Evolutionary conservation across 2,113 vertebrate genomes (phyloP), one percentile per base, ranked within the genome.

Genomic region (Symphodus melops): DNA sequence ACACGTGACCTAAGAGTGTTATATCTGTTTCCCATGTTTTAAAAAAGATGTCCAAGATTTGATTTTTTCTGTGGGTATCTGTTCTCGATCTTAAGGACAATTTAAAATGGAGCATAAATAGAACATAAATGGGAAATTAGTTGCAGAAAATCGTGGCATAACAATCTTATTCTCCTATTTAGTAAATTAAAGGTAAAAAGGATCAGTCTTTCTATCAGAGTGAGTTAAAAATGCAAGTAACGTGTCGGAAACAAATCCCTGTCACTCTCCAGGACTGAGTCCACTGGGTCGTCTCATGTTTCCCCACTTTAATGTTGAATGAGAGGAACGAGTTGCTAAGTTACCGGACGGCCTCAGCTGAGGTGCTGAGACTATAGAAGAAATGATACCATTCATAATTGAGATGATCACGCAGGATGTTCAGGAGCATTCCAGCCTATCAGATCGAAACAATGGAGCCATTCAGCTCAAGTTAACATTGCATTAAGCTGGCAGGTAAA

Each of bases 241-340:
- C 23, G 64, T 74, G 53, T 86, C 72, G 69, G 28, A 36, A 85
- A 86, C 86, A 89, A 93, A 91, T 92, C 82, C 86, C 69, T 65
- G 85, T 89, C 83, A 60, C 72, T 58, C 76, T 86, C 46, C 56
- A 54, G 57, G 60, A 75, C 36, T 25, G 77, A 60, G 65, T 80
- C 79, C 83, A 48, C 74, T 16, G 66, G 49, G 52, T 53, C 83
- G 16, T 86, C 90, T 94, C 89, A 65, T 10, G 69, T 94, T 94
- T 78, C 92, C 48, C 76, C 67, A 37, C 87, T 87, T 94, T 91
- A 91, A 93, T 90, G 85, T 89, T 93, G 88, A 88, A 94, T 93
- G 91, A 91, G 85, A 72, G 58, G 63, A 62, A 48, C 66, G 19
- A 13, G 90, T 94, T 92, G 88, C 92, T 88, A 90, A 77, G 92